Conservation (phyloP, 2,888 invertebrate genomes). For the Thysanoteuthis rhombus region DNA sequence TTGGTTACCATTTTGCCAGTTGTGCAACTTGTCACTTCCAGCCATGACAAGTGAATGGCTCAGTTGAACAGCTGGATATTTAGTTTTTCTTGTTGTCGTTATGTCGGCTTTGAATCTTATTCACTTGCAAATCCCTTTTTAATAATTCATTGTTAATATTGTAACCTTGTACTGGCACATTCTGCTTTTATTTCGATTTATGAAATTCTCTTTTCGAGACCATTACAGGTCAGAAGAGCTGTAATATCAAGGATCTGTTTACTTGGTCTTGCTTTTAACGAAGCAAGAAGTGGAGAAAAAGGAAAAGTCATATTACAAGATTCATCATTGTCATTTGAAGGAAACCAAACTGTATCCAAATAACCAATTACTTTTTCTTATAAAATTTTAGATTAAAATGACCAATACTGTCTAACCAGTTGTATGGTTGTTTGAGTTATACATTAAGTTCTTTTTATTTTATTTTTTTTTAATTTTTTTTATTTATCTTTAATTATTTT, state of each 20-base stretch:
- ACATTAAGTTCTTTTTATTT: constrained; percentile 19
- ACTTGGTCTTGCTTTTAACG: constrained; percentile 26
- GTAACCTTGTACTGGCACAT: constrained; percentile 29
- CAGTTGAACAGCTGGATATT: constrained; percentile 15
- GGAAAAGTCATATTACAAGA: constrained; percentile 29
- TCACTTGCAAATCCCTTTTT: constrained; percentile 27
- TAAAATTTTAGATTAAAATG: constrained; percentile 31
- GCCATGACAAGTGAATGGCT: neutral
- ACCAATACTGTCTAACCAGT: constrained; percentile 32
- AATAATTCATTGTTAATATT: constrained; percentile 22
- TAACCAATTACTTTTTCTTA: constrained; percentile 26
- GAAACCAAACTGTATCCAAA: constrained; percentile 30
- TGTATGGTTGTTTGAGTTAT: constrained; percentile 31
- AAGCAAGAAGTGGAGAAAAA: constrained; percentile 32
- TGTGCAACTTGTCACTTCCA: constrained; percentile 12
- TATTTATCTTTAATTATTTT: neutral
- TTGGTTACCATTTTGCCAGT: neutral
- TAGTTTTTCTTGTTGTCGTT: neutral
- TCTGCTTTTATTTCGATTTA: constrained; percentile 29
- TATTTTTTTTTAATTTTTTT: neutral
- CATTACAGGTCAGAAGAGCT: constrained; percentile 26
- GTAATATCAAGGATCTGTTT: constrained; percentile 28
- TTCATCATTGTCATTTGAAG: constrained; percentile 31
- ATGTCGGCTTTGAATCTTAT: constrained; percentile 26
- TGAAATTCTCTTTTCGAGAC: constrained; percentile 30